These are phyloP conservation scores for Chydorus sphaericus DNA, from an alignment of 2,888 invertebrate genomes.

Conservation along the genomic window DNA sequence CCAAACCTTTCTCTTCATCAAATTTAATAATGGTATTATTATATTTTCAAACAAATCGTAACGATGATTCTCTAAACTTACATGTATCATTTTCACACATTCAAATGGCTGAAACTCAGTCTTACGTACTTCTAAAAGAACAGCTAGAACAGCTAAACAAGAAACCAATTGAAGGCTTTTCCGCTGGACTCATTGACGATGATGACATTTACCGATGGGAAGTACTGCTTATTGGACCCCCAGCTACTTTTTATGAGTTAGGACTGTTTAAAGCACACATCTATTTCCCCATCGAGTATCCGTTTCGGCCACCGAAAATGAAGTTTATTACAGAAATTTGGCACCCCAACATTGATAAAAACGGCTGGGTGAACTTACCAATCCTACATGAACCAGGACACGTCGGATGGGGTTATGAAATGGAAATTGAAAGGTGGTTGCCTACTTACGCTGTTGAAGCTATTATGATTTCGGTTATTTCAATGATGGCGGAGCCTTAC, in stretches of 20 bases:
- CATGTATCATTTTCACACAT: background rate
- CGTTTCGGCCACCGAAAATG: constrained; percentile 96
- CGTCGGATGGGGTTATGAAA: constrained; percentile 97
- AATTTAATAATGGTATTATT: too few relatives aligned
- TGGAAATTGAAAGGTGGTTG: constrained; percentile 94
- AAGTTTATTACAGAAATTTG: constrained; percentile 98
- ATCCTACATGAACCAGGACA: constrained; percentile 98
- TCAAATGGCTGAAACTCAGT: constrained; percentile 90
- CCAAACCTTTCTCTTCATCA: too few relatives aligned
- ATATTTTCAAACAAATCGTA: too few relatives aligned
- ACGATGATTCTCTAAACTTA: too few relatives aligned
- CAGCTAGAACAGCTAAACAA: constrained; percentile 96
- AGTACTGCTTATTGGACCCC: constrained; percentile 98
- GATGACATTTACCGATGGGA: constrained; percentile 99
- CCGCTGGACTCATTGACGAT: constrained; percentile 98
- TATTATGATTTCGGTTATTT: constrained; percentile 96
- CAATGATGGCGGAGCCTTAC: constrained; percentile 98
- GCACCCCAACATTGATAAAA: constrained; percentile 97
- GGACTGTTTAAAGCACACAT: constrained; percentile 99
- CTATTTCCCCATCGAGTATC: constrained; percentile 97
- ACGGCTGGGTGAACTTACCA: constrained; percentile 96
- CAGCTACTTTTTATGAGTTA: constrained; percentile 97
- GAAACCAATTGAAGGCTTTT: constrained; percentile 99
- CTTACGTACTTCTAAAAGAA: constrained; percentile 85
- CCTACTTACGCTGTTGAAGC: constrained; percentile 98